Percentiles rank a stretch among this genome's conserved stretches.
phyloP scores from a whole-genome alignment of 2,888 invertebrate species.

The Spilosoma lubricipeda region DNA sequence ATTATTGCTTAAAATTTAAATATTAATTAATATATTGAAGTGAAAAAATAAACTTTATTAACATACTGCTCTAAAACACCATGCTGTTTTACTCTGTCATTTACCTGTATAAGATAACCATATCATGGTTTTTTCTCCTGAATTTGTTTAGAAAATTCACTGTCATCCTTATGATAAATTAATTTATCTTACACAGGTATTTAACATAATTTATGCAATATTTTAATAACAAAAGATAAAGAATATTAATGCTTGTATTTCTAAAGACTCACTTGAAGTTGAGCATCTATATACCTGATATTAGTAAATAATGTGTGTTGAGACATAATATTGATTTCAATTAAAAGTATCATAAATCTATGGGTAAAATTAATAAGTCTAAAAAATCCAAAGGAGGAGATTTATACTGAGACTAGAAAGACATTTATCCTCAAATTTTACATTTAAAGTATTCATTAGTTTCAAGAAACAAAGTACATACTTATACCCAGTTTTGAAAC shows the following conservation, averaged over 20 bases:
- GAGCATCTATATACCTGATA: no score
- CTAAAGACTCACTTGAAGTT: no score
- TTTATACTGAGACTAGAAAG: neutral
- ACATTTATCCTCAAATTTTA: neutral
- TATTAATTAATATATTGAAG: neutral
- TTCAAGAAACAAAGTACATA: neutral
- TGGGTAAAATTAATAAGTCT: no score
- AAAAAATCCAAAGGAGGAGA: no score
- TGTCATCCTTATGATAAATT: neutral
- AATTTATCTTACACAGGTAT: no score
- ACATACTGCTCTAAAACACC: constrained; percentile 26
- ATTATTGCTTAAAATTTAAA: no score
- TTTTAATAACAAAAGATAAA: no score
- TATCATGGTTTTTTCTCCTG: neutral
- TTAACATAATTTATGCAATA: no score
- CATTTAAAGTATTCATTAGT: neutral
- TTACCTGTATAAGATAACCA: constrained; percentile 7
- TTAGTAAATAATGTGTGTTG: no score
- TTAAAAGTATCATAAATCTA: no score
- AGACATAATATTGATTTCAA: no score
- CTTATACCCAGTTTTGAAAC: neutral
- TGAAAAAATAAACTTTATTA: neutral
- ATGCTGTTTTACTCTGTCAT: constrained; percentile 29
- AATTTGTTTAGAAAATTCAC: neutral
- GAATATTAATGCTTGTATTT: no score